These are phyloP conservation scores for Folsomia candida DNA, from an alignment of 2,888 invertebrate genomes.

Conservation along the genomic window DNA sequence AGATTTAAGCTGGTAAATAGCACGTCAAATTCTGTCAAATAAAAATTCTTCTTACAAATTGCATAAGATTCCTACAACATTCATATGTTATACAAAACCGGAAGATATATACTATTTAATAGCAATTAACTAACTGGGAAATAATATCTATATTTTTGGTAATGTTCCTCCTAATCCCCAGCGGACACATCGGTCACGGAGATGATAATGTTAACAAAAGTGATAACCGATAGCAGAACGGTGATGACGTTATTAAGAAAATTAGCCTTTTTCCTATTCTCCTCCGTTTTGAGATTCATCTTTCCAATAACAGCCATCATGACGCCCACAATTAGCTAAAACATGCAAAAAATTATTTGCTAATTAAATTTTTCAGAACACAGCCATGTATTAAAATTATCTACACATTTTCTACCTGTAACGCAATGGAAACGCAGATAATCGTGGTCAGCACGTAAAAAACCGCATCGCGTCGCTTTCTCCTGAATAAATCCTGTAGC, in stretches of 20 bases:
- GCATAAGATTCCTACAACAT: no score
- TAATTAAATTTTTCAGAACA: background rate
- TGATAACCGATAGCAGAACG: constrained; percentile 75
- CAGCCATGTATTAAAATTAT: no score
- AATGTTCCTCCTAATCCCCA: no score
- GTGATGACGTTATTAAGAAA: constrained; percentile 76
- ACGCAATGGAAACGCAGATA: constrained; percentile 74
- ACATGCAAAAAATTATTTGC: constrained; percentile 29
- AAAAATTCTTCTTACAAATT: no score
- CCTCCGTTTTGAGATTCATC: constrained; percentile 71
- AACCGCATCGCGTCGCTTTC: constrained; percentile 69
- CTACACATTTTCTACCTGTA: constrained; percentile 65
- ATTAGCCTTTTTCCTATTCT: constrained; percentile 70
- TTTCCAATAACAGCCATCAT: constrained; percentile 78
- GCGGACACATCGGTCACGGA: constrained; percentile 66
- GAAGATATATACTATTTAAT: no score
- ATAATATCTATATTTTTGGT: no score
- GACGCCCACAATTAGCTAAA: constrained; percentile 75
- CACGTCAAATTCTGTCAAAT: no score
- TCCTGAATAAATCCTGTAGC: constrained; percentile 76
- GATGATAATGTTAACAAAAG: constrained; percentile 74
- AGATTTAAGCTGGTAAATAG: no score
- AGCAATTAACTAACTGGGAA: no score
- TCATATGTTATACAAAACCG: no score
- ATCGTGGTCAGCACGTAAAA: constrained; percentile 76